These are phyloP conservation scores for Anneissia japonica DNA, from an alignment of 35 echinoderm and acorn worm species.

Conservation along the genomic window DNA sequence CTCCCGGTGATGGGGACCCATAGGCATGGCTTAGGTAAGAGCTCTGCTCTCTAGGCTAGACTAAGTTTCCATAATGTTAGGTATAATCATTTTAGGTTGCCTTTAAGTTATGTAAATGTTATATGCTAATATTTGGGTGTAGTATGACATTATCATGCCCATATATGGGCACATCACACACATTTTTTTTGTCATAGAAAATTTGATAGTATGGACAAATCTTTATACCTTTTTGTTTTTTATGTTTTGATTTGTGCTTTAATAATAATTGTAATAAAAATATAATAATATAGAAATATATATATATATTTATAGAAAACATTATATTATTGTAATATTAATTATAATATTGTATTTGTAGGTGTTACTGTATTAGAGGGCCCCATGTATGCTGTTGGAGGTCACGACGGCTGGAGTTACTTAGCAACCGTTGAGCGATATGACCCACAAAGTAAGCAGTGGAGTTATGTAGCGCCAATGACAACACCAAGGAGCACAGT, in stretches of 20 bases:
- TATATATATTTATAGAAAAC: too few relatives aligned
- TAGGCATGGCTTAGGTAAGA: slow-evolving; percentile 90
- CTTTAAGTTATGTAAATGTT: not conserved
- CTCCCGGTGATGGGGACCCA: slow-evolving; percentile 89
- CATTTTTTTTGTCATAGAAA: too few relatives aligned
- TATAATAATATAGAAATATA: too few relatives aligned
- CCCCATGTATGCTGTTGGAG: slow-evolving; percentile 95
- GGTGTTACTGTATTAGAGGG: slow-evolving; percentile 94
- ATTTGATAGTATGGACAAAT: too few relatives aligned
- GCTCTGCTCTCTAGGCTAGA: not conserved
- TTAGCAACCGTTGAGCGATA: slow-evolving; percentile 84
- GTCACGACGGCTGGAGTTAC: slow-evolving; percentile 98
- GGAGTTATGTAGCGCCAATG: slow-evolving; percentile 90
- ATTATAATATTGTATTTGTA: too few relatives aligned
- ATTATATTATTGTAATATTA: too few relatives aligned
- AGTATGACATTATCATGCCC: not conserved
- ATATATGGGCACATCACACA: not conserved
- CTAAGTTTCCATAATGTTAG: not conserved
- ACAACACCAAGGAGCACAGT: slow-evolving; percentile 87
- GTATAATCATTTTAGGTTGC: not conserved
- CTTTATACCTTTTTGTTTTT: too few relatives aligned
- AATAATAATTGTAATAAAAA: too few relatives aligned
- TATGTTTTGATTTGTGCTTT: too few relatives aligned
- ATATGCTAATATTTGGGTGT: not conserved
- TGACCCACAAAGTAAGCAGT: slow-evolving; percentile 86